Conservation (phyloP, 2,797 vertebrate species). For the Myripristis jacobus region DNA sequence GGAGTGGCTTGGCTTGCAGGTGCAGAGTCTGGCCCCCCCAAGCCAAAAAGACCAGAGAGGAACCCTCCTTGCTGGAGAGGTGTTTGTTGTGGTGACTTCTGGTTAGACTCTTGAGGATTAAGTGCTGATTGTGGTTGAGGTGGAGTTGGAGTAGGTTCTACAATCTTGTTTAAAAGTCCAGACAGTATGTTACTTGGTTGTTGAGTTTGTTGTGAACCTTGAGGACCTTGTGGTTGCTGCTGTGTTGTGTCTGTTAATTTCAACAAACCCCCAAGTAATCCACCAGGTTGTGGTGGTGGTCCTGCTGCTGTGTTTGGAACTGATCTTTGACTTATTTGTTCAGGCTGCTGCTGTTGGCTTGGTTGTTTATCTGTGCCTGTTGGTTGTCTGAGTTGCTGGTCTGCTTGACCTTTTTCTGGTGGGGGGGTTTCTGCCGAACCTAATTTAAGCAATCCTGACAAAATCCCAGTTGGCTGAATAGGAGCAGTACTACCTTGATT, state of each 20-base stretch:
- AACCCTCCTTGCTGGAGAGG: constrained; percentile 78
- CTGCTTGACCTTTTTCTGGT: constrained; percentile 35
- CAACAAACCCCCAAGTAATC: constrained; percentile 82
- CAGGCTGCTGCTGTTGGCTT: constrained; percentile 46
- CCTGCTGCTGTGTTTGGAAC: constrained; percentile 39
- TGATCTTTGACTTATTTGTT: constrained; percentile 36
- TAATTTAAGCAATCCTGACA: constrained; percentile 74
- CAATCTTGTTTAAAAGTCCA: constrained; percentile 80
- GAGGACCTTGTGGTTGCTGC: constrained; percentile 55
- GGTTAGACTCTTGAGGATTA: constrained; percentile 44
- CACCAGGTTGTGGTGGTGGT: constrained; percentile 70
- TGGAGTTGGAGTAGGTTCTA: constrained; percentile 65
- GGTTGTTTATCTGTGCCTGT: constrained; percentile 45
- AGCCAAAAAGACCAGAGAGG: constrained; percentile 83
- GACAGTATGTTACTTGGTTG: constrained; percentile 76
- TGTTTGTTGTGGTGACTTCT: constrained; percentile 61
- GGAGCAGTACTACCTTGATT: constrained; percentile 35
- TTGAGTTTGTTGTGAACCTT: constrained; percentile 69
- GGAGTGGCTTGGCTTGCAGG: constrained; percentile 51
- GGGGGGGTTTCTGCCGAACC: constrained; percentile 73
- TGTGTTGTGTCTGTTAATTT: constrained; percentile 81
- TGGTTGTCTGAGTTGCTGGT: constrained; percentile 41
- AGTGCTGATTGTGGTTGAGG: constrained; percentile 55
- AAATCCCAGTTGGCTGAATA: constrained; percentile 57
- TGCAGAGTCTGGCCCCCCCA: constrained; percentile 67